A percentile compares a stretch with the other conserved stretches of the same genome.
Evolutionary conservation across 2,113 vertebrate genomes (phyloP).

Genomic region (Patagioenas fasciata): DNA sequence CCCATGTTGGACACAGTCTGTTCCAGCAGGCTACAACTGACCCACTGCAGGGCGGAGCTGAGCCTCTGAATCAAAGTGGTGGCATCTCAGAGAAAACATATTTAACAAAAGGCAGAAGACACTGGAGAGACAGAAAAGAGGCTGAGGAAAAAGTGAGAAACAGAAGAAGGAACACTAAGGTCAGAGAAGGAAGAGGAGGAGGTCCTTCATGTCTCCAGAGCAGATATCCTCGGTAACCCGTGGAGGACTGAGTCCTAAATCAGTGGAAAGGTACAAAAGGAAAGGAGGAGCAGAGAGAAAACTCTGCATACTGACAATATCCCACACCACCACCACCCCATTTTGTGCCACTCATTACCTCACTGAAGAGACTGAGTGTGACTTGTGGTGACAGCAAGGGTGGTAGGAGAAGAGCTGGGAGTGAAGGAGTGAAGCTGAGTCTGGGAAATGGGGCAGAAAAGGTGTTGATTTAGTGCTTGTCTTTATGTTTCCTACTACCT

Average conservation of each 20-base stretch:
- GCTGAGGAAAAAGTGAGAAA: not conserved
- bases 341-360: not conserved
- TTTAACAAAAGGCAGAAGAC: not conserved
- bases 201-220: accelerated
- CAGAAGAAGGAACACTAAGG: not conserved
- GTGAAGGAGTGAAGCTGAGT: not conserved
- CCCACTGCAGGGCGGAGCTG: accelerated
- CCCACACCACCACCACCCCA: accelerated
- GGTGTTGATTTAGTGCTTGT: not conserved
- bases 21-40: accelerated
- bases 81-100: accelerated
- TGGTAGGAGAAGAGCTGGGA: not conserved
- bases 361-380: not conserved
- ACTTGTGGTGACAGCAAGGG: not conserved
- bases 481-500: not conserved
- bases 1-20: accelerated
- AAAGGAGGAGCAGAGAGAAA: not conserved
- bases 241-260: not conserved
- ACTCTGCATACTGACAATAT: accelerated
- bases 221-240: not conserved
- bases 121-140: not conserved
- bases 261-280: not conserved
- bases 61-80: not conserved
- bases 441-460: not conserved
- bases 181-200: not conserved